Evolutionary conservation across 2,797 vertebrate genomes (phyloP), one percentile per base, ranked within the genome.

Genomic region (Amblyopsis hoosieri): DNA sequence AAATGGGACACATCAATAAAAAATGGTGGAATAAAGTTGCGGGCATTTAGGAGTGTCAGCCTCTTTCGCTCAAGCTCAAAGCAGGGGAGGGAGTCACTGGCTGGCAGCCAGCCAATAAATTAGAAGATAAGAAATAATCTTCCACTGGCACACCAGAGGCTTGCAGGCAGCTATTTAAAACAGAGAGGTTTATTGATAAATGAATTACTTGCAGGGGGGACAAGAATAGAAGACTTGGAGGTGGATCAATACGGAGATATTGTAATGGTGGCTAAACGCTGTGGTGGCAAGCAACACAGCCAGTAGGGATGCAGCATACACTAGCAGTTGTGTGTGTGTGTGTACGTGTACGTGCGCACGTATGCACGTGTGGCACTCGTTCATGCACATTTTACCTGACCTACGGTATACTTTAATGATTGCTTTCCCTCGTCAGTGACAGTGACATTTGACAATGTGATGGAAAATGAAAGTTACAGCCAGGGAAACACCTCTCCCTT

Each of bases 1-100:
- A 94, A 94, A 93, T 92, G 90, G 90, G 89, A 90, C 88, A 82
- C 90, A 91, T 93, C 92, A 94, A 94, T 92, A 92, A 91, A 74
- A 80, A 87, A 79, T 52, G 56, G 68, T 66, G 80, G 91, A 93
- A 93, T 93, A 92, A 94, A 95, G 92, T 92, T 91, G 91, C 63
- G 84, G 81, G 92, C 92, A 93, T 90, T 94, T 93, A 91, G 89
- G 85, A 85, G 81, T 84, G 89, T 91, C 78, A 89, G 80, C 75
- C 90, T 74, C 88, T 77, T 87, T 90, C 57, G 85, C 82, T 89
- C 87, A 68, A 87, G 71, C 82, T 92, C 85, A 88, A 90, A 93
- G 84, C 72, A 74, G 73, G 48, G 67, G 68, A 57, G 75, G 70
- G 81, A 83, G 85, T 71, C 86, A 71, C 84, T 81, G 81, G 74